Evolutionary conservation across 2,888 invertebrate genomes (phyloP), one percentile per base, ranked within the genome.

Genomic region (Gastracanthus pulcherrimus): DNA sequence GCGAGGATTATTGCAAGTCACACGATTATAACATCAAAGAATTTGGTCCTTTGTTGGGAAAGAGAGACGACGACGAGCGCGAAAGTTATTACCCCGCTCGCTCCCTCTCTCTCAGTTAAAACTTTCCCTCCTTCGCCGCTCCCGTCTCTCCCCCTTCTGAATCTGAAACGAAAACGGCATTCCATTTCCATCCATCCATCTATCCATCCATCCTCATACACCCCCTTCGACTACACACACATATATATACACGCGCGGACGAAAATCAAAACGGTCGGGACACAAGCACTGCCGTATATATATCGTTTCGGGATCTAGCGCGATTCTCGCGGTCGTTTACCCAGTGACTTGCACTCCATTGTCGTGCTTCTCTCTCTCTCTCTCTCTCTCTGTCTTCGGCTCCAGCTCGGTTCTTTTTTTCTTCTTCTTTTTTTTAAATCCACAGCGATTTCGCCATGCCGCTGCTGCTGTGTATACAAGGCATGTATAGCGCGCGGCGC

Each of bases 271-370:
- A 84, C 83, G 80, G 74, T 48, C 64, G 41, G 72, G 72, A n/a
- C n/a, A n/a, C n/a, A n/a, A n/a, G n/a, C n/a, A n/a, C n/a, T n/a
- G n/a, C n/a, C n/a, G n/a, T 67, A 69, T 72, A 60, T 81, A 75
- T 62, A 80, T 80, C 80, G 71, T 72, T 81, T 71, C 29, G 38
- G 74, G 45, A 72, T 74, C 75, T 76, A 69, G 51, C 72, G 58
- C 76, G 60, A 81, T 72, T 72, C 76, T 66, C 89, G 86, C 88
- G 90, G 89, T 91, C 90, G 91, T 91, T 91, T 91, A 91, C 90
- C 88, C 89, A 91, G 88, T 91, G 91, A 91, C 91, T 91, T 91
- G 90, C 91, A 90, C 84, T 87, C 90, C 88, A 89, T 89, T 89
- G 89, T 91, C 87, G 41, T 62, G 86, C 85, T 45, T 60, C 78